These are phyloP conservation scores for Eurosta solidaginis DNA, from an alignment of 1,140 invertebrate species.

Conservation along the genomic window DNA sequence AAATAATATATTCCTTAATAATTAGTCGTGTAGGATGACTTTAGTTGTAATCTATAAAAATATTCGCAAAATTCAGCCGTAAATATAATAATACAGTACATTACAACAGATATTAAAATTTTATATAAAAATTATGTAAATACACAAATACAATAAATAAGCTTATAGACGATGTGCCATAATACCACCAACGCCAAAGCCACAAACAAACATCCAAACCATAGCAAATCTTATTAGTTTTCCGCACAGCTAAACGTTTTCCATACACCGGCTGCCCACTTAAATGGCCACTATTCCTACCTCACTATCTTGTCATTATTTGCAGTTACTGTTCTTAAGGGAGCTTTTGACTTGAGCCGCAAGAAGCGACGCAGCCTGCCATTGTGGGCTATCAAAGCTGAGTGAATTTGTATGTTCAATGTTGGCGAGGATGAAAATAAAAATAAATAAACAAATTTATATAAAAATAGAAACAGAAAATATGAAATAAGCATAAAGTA, in stretches of 20 bases:
- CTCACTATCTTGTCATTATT: constrained; percentile 16
- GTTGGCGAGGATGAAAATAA: constrained; percentile 37
- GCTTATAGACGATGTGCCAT: not conserved
- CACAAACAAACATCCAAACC: not conserved
- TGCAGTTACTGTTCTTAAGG: not conserved
- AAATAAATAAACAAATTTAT: not conserved
- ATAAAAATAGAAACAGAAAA: not conserved
- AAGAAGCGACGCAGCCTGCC: not conserved
- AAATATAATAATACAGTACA: too few species aligned
- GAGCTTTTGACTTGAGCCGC: not conserved
- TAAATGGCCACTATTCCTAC: not conserved
- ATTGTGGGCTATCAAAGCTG: constrained; percentile 37
- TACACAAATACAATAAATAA: not conserved
- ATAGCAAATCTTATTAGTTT: not conserved
- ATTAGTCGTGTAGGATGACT: too few species aligned
- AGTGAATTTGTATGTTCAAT: constrained; percentile 61
- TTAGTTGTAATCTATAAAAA: too few species aligned
- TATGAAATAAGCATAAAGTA: too few species aligned
- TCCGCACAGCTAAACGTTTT: not conserved
- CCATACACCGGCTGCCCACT: not conserved
- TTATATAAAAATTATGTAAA: not conserved
- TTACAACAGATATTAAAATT: too few species aligned
- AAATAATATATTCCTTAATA: too few species aligned
- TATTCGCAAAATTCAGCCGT: too few species aligned
- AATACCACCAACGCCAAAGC: not conserved